Evolutionary conservation across 53 echinoderm and acorn worm species (phyloP).

Genomic region (Arbacia lixula): DNA sequence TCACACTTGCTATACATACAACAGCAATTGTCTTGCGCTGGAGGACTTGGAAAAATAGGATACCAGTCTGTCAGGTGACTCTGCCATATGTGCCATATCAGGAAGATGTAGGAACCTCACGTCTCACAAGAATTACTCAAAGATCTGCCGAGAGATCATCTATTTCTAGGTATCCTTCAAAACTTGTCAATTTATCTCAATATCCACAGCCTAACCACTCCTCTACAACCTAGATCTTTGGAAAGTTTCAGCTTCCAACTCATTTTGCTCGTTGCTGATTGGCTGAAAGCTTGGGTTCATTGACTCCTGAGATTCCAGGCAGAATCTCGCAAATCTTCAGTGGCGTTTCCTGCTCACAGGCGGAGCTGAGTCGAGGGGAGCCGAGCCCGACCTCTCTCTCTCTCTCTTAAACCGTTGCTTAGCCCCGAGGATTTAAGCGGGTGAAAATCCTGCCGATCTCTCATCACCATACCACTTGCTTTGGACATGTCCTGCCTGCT

Average conservation of each 20-base stretch:
- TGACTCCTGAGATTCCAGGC: background rate
- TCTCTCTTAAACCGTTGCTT: background rate
- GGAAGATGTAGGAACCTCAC: no score
- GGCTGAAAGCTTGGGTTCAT: constrained; percentile 19
- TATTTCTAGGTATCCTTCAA: no score
- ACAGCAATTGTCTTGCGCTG: no score
- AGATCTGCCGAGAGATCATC: no score
- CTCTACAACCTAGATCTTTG: no score
- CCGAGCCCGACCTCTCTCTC: background rate
- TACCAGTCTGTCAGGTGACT: no score
- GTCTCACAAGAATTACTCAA: no score
- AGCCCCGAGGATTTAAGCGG: constrained; percentile 26
- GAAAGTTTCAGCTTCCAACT: background rate
- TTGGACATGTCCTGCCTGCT: constrained; percentile 10
- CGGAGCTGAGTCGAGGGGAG: background rate
- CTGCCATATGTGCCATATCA: no score
- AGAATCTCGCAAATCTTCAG: background rate
- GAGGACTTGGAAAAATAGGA: no score
- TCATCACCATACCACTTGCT: constrained; percentile 14
- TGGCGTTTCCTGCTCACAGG: constrained; percentile 8
- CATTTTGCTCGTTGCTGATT: background rate
- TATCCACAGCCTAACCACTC: no score
- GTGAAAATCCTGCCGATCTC: constrained; percentile 4
- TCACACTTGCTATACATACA: no score
- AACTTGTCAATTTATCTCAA: no score